Conservation (phyloP, 2,113 vertebrate species). For the Pachypanchax playfairii region DNA sequence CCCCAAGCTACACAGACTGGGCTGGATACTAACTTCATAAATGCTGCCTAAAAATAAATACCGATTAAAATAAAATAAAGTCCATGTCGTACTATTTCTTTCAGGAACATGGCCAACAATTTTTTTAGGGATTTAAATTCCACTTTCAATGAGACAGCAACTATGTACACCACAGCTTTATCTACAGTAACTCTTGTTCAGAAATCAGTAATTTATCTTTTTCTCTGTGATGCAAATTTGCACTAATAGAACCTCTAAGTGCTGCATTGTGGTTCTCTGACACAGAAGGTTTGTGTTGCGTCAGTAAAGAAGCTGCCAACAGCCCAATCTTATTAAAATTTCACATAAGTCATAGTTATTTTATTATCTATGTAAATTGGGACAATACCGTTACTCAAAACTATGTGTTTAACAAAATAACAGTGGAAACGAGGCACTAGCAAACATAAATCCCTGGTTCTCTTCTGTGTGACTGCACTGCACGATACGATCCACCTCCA, state of each 20-base stretch:
- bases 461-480: constrained; percentile 46
- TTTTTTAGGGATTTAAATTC: not conserved
- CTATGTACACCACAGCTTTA: not conserved
- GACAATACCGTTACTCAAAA: no score
- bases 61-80: no score
- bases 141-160: constrained; percentile 4
- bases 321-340: no score
- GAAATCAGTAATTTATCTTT: constrained; percentile 30
- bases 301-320: no score
- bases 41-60: no score
- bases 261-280: not conserved
- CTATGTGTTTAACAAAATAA: not conserved
- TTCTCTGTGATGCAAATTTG: no score
- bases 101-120: not conserved
- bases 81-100: no score
- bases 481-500: constrained; percentile 51
- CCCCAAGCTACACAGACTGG: no score
- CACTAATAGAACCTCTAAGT: constrained; percentile 20
- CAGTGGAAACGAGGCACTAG: constrained; percentile 9
- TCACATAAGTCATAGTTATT: no score
- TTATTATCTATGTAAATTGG: no score
- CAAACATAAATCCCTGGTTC: constrained; percentile 26
- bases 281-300: not conserved
- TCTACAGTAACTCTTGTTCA: constrained; percentile 24
- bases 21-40: no score